Conservation (phyloP, 2,888 invertebrate genomes). For the Melinaea menophilus region DNA sequence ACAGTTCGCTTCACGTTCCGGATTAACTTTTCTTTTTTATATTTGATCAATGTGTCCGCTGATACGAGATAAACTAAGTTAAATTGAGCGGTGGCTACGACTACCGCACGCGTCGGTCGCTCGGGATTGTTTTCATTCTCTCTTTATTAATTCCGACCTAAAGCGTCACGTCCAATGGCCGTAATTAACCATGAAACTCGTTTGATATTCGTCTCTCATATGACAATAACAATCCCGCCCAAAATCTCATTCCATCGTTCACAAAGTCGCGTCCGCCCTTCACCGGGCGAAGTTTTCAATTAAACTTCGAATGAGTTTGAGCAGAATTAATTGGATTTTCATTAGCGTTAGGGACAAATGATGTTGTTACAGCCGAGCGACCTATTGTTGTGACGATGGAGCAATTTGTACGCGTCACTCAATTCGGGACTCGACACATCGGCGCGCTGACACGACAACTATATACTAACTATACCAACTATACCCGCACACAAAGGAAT, state of each 20-base stretch:
- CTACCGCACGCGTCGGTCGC: conserved; percentile 22
- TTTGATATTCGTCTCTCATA: conserved; percentile 67
- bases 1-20: conserved; percentile 61
- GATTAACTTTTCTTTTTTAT: conserved; percentile 48
- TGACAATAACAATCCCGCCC: conserved; percentile 68
- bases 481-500: background rate
- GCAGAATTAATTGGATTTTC: conserved; percentile 76
- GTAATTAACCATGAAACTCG: conserved; percentile 65
- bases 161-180: conserved; percentile 39
- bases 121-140: conserved; percentile 17
- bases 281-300: conserved; percentile 70
- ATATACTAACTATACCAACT: conserved; percentile 22
- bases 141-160: conserved; percentile 15
- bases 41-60: conserved; percentile 60
- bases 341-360: conserved; percentile 74
- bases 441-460: conserved; percentile 34
- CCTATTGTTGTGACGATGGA: conserved; percentile 59
- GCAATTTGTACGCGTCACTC: conserved; percentile 72
- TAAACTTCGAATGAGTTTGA: conserved; percentile 76
- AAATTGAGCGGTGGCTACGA: conserved; percentile 40
- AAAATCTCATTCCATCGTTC: conserved; percentile 73
- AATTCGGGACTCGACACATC: conserved; percentile 53
- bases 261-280: conserved; percentile 57
- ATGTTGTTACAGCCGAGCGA: conserved; percentile 70
- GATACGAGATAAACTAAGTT: conserved; percentile 40